Conservation (phyloP, 1,140 invertebrate species). For the Drosophila elegans region DNA sequence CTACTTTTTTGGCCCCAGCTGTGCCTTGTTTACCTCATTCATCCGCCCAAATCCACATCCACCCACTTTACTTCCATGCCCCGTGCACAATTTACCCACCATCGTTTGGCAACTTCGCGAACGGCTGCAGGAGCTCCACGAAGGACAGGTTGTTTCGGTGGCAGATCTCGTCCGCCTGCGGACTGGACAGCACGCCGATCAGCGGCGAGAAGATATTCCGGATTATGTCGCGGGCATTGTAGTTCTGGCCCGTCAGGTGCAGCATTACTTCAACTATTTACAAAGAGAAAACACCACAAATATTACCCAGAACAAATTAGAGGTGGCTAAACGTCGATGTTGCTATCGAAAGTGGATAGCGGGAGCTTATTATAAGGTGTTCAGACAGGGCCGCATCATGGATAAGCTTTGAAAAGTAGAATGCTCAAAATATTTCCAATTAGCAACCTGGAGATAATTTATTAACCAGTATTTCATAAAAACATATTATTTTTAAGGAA, state of each 20-base stretch:
- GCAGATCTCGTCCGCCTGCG: constrained; percentile 92
- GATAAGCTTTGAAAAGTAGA: no score
- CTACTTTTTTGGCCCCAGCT: neutral
- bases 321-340: neutral
- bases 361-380: no score
- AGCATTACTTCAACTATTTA: constrained; percentile 72
- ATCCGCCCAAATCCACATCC: neutral
- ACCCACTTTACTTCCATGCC: neutral
- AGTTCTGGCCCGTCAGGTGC: constrained; percentile 82
- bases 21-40: constrained; percentile 27
- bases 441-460: no score
- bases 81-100: constrained; percentile 85
- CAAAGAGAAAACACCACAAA: constrained; percentile 31
- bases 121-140: constrained; percentile 95
- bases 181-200: constrained; percentile 93
- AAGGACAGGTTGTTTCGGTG: constrained; percentile 96
- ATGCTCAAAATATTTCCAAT: no score
- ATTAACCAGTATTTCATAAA: no score
- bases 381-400: no score
- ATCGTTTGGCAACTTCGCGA: constrained; percentile 91
- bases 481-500: no score
- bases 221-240: constrained; percentile 93
- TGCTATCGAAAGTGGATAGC: no score
- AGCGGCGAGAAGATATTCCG: constrained; percentile 95
- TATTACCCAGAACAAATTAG: neutral